Evolutionary conservation across 2,888 invertebrate genomes (phyloP).

Genomic region (Luperina nickerlii): DNA sequence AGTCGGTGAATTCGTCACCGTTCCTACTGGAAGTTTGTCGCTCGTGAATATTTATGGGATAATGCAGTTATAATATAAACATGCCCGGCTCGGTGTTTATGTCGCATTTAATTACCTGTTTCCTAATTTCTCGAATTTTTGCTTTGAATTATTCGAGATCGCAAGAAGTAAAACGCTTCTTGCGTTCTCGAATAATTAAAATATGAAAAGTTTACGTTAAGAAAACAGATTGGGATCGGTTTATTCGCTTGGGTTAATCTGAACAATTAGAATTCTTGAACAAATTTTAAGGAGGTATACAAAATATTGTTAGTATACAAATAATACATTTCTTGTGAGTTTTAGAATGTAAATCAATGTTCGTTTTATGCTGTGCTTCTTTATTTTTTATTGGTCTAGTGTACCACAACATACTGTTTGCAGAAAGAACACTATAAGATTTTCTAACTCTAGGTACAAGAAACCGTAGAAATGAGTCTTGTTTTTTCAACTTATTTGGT

Average conservation of each 20-base stretch:
- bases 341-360: not conserved
- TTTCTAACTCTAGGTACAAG: not conserved
- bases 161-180: no score
- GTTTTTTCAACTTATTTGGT: conserved; percentile 75
- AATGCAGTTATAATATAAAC: conserved; percentile 85
- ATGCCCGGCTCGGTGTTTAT: conserved; percentile 77
- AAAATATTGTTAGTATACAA: conserved; percentile 23
- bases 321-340: not conserved
- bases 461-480: conserved; percentile 42
- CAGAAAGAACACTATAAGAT: not conserved
- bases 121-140: conserved; percentile 75
- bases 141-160: conserved; percentile 50
- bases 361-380: not conserved
- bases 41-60: conserved; percentile 87
- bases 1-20: conserved; percentile 83
- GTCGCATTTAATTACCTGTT: conserved; percentile 77
- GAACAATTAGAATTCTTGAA: conserved; percentile 46
- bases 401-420: not conserved
- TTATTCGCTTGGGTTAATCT: conserved; percentile 50
- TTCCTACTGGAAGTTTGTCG: conserved; percentile 81
- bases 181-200: no score
- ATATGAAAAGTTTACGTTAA: conserved; percentile 38
- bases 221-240: conserved; percentile 51
- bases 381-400: not conserved
- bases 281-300: conserved; percentile 24